Conservation (phyloP, 37 sponge, comb jelly and placozoan genomes). For the Ianthella basta region DNA sequence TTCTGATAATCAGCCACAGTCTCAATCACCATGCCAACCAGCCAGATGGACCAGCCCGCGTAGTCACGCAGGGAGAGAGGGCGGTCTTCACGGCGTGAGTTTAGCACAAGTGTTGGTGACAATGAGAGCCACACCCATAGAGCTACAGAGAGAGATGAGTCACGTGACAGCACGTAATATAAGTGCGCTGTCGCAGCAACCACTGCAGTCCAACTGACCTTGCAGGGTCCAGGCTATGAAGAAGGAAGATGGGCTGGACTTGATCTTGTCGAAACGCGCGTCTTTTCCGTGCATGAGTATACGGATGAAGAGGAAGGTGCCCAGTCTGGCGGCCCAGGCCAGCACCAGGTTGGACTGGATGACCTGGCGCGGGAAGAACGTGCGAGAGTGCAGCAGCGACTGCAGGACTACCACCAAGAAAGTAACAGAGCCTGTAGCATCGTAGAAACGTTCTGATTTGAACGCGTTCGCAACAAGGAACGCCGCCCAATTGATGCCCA, state of each 20-base stretch:
- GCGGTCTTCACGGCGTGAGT: conserved; percentile 61
- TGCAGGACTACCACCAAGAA: conserved; percentile 66
- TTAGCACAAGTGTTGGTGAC: conserved; percentile 84
- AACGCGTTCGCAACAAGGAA: conserved; percentile 74
- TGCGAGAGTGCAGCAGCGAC: conserved; percentile 46
- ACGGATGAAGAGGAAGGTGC: conserved; percentile 81
- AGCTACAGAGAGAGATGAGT: conserved; percentile 35
- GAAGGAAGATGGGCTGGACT: conserved; percentile 69
- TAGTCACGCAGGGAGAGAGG: conserved; percentile 61
- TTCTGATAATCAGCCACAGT: conserved; percentile 91
- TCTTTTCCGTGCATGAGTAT: conserved; percentile 75
- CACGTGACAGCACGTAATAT: no score
- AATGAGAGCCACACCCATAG: conserved; percentile 86
- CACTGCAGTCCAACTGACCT: conserved; percentile 42
- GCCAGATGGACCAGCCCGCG: conserved; percentile 88
- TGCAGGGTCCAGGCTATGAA: conserved; percentile 91
- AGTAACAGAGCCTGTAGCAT: conserved; percentile 78
- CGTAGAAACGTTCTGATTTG: conserved; percentile 91
- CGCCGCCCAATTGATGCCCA: conserved; percentile 67
- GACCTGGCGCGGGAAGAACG: conserved; percentile 71
- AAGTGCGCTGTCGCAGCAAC: no score
- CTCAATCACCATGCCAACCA: conserved; percentile 82
- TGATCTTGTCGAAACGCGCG: conserved; percentile 81
- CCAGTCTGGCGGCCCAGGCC: conserved; percentile 85
- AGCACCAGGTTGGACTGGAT: conserved; percentile 79